These are phyloP conservation scores for Ciconia stormi DNA, from an alignment of 2,113 vertebrate species.

Conservation along the genomic window DNA sequence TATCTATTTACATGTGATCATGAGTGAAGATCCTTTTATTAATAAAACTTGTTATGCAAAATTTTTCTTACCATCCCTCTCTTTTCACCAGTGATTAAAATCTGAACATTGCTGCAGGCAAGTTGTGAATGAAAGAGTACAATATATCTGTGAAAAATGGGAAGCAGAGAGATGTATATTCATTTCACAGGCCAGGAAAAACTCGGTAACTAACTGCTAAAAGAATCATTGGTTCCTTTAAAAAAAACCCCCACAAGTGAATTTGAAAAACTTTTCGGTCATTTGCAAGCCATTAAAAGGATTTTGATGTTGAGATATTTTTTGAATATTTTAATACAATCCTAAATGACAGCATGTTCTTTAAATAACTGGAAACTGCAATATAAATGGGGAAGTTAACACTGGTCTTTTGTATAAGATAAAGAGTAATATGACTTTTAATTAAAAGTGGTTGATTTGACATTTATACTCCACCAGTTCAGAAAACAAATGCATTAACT, in stretches of 20 bases:
- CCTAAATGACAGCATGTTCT: background rate
- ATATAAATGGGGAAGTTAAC: background rate
- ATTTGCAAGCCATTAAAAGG: background rate
- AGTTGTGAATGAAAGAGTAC: background rate
- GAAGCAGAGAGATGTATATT: background rate
- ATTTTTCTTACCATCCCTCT: background rate
- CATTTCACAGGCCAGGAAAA: background rate
- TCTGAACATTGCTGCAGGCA: background rate
- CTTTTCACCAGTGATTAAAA: background rate
- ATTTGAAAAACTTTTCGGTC: background rate
- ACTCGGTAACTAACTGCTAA: background rate
- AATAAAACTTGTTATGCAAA: background rate
- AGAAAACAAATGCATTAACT: conserved; percentile 27
- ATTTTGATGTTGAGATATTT: background rate
- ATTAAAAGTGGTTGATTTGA: conserved; percentile 18
- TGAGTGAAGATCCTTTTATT: background rate
- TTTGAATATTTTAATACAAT: background rate
- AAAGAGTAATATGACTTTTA: background rate
- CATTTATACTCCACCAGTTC: background rate
- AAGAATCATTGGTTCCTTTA: background rate
- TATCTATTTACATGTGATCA: background rate
- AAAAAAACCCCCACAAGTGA: background rate
- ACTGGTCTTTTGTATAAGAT: background rate
- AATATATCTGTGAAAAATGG: background rate
- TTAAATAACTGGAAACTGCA: background rate